Conservation (phyloP, 2,888 invertebrate species). For the Andricus curvator region DNA sequence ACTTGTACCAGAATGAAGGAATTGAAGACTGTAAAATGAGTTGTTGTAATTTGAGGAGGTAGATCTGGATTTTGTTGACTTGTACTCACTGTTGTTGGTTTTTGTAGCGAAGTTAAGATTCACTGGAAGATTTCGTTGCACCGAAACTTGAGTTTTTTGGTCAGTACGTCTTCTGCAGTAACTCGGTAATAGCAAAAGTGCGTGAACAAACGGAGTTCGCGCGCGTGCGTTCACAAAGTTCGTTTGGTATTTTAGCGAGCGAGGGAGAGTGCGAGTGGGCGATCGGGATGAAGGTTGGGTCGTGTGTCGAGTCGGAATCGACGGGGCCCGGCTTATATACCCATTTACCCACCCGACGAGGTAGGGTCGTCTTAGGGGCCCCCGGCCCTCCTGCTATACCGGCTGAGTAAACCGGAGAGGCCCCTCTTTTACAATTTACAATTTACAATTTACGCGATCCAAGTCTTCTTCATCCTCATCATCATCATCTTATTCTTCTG, state of each 20-base stretch:
- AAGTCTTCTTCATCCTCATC: not conserved
- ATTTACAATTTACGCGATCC: slow-evolving; percentile 45
- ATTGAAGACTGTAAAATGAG: not conserved
- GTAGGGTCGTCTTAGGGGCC: slow-evolving; percentile 67
- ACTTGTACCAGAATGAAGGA: not conserved
- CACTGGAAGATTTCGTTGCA: slow-evolving; percentile 52
- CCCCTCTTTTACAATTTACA: slow-evolving; percentile 60
- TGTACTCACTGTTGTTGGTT: slow-evolving; percentile 48
- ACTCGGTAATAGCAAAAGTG: slow-evolving; percentile 46
- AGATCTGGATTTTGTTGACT: not conserved
- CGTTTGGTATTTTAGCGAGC: slow-evolving; percentile 56
- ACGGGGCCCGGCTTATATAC: slow-evolving; percentile 76
- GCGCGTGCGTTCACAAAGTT: slow-evolving; percentile 71
- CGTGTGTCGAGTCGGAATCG: slow-evolving; percentile 76
- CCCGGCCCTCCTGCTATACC: slow-evolving; percentile 56
- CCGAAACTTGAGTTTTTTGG: slow-evolving; percentile 56
- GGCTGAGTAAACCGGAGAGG: slow-evolving; percentile 57
- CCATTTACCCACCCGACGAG: slow-evolving; percentile 69
- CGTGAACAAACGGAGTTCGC: slow-evolving; percentile 61
- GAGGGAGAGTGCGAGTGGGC: slow-evolving; percentile 30
- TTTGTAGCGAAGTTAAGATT: slow-evolving; percentile 34
- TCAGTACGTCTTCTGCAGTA: slow-evolving; percentile 52
- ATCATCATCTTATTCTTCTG: too few species aligned
- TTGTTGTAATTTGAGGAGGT: not conserved
- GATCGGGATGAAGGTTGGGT: slow-evolving; percentile 75